Evolutionary conservation across 2,888 invertebrate genomes (phyloP).

Genomic region (Metopia argyrocephala): DNA sequence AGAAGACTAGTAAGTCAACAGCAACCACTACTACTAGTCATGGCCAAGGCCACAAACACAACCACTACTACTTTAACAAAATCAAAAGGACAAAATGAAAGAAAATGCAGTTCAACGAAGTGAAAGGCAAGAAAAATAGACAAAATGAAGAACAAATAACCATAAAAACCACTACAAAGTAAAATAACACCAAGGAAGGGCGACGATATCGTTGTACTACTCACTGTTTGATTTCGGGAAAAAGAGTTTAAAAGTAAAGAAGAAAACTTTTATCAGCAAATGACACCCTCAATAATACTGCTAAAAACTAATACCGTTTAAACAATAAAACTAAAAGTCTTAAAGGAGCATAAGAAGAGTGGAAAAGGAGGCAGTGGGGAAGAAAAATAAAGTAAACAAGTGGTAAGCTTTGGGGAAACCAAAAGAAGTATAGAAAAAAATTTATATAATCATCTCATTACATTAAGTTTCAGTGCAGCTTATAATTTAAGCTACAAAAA

Average conservation of each 20-base stretch:
- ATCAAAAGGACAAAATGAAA: slow-evolving; percentile 20
- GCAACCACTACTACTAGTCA: slow-evolving; percentile 1
- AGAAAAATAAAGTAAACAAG: background rate
- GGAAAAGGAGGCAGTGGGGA: background rate
- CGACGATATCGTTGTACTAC: background rate
- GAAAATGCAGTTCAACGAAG: background rate
- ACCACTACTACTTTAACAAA: slow-evolving; percentile 2
- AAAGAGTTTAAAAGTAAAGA: slow-evolving; percentile 24
- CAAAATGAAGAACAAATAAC: slow-evolving; percentile 31
- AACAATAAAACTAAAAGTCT: background rate
- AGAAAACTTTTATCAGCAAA: slow-evolving; percentile 27
- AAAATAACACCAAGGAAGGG: slow-evolving; percentile 42
- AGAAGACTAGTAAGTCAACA: background rate
- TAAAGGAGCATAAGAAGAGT: background rate
- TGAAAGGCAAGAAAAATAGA: background rate
- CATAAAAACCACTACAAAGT: slow-evolving; percentile 46
- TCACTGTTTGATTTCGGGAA: too few species aligned
- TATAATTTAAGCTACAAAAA: slow-evolving; percentile 65
- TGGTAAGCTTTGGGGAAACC: slow-evolving; percentile 1
- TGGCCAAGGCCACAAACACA: background rate
- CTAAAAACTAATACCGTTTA: background rate
- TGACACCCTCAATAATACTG: slow-evolving; percentile 10
- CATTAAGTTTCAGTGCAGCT: slow-evolving; percentile 59
- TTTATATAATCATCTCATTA: slow-evolving; percentile 59
- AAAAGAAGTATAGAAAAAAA: slow-evolving; percentile 33